These are phyloP conservation scores for Sycophaga agraensis DNA, from an alignment of 1,140 invertebrate species.

Conservation along the genomic window DNA sequence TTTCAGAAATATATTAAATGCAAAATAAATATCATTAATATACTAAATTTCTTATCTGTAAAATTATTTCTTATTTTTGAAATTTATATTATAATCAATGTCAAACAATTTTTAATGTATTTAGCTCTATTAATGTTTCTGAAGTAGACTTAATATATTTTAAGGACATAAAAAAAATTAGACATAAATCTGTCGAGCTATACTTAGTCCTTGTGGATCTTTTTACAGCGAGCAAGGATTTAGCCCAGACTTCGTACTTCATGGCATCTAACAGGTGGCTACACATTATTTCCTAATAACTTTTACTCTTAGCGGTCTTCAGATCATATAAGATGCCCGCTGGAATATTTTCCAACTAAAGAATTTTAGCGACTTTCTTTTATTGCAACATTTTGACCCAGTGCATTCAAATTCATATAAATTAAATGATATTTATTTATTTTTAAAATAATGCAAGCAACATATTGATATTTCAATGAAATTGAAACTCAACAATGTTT, in stretches of 20 bases:
- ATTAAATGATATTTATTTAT: neutral
- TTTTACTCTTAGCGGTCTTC: conserved; percentile 37
- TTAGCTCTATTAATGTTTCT: neutral
- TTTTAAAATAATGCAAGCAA: neutral
- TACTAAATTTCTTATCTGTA: too few species aligned
- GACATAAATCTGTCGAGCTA: too few species aligned
- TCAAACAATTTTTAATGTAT: neutral
- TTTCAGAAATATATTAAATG: too few species aligned
- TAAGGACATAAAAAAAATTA: neutral
- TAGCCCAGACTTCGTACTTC: conserved; percentile 96
- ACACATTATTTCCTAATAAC: conserved; percentile 39
- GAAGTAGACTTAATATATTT: too few species aligned
- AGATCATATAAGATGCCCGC: conserved; percentile 34
- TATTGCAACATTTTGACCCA: conserved; percentile 5
- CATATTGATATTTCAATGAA: neutral
- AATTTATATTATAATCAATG: too few species aligned
- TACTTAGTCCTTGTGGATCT: neutral
- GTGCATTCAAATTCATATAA: neutral
- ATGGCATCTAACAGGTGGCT: conserved; percentile 92
- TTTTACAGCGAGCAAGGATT: conserved; percentile 84
- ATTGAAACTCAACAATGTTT: neutral
- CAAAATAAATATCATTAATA: neutral
- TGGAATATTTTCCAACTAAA: conserved; percentile 30
- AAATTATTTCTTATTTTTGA: too few species aligned
- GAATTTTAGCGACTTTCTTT: conserved; percentile 23